Conservation (phyloP, 2,113 vertebrate genomes). For the Centrocercus urophasianus region DNA sequence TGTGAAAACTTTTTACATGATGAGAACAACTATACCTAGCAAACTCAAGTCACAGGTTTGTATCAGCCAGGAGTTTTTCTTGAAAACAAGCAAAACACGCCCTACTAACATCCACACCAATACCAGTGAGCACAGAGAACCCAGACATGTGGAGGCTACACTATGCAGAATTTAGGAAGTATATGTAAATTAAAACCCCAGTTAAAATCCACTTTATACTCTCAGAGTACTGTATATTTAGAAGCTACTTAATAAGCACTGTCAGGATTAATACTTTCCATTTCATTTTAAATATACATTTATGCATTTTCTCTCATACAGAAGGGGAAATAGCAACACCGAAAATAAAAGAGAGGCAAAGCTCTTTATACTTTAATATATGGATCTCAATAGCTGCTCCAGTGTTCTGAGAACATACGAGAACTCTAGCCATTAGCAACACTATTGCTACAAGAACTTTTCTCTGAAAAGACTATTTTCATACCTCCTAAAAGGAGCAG, state of each 20-base stretch:
- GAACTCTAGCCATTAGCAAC: neutral
- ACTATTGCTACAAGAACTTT: neutral
- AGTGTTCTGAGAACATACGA: neutral
- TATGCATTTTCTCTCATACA: neutral
- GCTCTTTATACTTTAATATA: neutral
- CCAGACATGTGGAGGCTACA: neutral
- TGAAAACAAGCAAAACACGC: neutral
- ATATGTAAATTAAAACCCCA: neutral
- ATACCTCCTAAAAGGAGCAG: slow-evolving; percentile 15
- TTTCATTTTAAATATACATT: neutral
- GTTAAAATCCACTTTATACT: neutral
- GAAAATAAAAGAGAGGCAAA: neutral
- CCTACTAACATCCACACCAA: neutral
- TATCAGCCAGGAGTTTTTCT: neutral
- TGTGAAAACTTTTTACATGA: neutral
- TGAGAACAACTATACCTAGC: neutral
- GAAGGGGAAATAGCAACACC: neutral
- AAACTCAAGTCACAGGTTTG: neutral
- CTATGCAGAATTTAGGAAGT: neutral
- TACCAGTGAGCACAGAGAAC: neutral
- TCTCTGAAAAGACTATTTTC: slow-evolving; percentile 21
- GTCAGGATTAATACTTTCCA: neutral
- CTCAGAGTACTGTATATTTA: neutral
- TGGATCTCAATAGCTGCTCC: neutral
- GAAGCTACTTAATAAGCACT: neutral